phyloP scores from a whole-genome alignment of 2,888 invertebrate species.

The Merodon equestris region DNA sequence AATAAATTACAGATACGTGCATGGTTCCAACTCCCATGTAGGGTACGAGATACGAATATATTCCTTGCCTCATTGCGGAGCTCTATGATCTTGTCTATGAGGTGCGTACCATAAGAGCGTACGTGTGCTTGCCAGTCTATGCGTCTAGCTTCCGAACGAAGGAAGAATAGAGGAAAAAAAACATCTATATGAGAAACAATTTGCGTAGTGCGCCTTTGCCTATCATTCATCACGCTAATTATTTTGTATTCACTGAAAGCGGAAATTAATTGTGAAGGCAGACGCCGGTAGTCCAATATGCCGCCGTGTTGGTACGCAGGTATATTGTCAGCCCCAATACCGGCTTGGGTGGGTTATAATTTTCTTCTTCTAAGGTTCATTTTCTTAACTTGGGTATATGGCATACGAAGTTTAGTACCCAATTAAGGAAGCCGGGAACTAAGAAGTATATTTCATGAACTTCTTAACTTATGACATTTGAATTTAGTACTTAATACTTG shows the following conservation, averaged over 20 bases:
- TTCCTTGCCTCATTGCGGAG: constrained; percentile 9
- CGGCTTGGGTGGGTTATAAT: neutral
- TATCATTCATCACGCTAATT: constrained; percentile 62
- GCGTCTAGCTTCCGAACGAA: constrained; percentile 71
- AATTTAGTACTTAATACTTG: too few relatives aligned
- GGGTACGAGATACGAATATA: too few relatives aligned
- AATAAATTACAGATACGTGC: constrained; percentile 66
- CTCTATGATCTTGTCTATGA: constrained; percentile 56
- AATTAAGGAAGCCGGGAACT: too few relatives aligned
- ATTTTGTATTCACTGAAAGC: constrained; percentile 59
- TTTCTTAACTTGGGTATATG: too few relatives aligned
- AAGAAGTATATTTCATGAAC: too few relatives aligned
- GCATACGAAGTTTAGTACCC: too few relatives aligned
- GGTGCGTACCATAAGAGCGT: constrained; percentile 67
- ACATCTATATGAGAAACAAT: constrained; percentile 29
- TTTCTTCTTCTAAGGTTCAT: neutral
- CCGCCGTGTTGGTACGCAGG: constrained; percentile 23
- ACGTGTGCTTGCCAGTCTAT: constrained; percentile 72
- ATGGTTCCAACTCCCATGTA: constrained; percentile 8
- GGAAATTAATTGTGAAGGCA: constrained; percentile 67
- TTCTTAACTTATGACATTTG: too few relatives aligned
- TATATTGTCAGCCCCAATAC: constrained; percentile 1
- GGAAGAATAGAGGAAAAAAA: constrained; percentile 12
- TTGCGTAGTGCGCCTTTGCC: constrained; percentile 39
- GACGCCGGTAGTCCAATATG: constrained; percentile 44